A percentile compares a stretch with the other conserved stretches of the same genome.
phyloP scores from a whole-genome alignment of 37 sponge, comb jelly and placozoan genomes.

The Petrosia ficiformis region DNA sequence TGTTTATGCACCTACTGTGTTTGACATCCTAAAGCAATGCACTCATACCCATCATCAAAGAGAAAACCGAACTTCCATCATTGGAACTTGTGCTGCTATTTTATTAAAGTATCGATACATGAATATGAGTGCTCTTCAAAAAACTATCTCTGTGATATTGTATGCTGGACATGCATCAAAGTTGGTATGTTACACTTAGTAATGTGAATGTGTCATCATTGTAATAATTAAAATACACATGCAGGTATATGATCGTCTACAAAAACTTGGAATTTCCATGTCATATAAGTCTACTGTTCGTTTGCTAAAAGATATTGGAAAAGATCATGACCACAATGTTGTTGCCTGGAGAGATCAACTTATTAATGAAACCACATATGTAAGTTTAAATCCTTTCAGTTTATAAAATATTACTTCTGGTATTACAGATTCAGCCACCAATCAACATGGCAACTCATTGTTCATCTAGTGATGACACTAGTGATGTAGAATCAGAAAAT shows the following conservation, averaged over 20 bases:
- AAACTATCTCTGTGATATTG: not conserved
- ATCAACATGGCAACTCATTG: too few species aligned
- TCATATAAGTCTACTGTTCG: too few species aligned
- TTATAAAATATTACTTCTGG: not conserved
- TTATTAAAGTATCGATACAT: not conserved
- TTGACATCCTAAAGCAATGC: not conserved
- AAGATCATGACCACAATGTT: too few species aligned
- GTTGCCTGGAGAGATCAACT: not conserved
- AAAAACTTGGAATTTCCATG: too few species aligned
- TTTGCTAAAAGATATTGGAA: too few species aligned
- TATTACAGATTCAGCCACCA: too few species aligned
- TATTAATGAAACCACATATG: not conserved
- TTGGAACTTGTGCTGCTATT: constrained; percentile 20
- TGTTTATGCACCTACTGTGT: not conserved
- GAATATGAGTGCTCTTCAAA: constrained; percentile 17
- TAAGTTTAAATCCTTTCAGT: not conserved
- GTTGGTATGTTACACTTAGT: constrained; percentile 10
- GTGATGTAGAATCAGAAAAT: too few species aligned
- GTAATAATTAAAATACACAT: too few species aligned
- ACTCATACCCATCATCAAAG: not conserved
- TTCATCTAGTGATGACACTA: too few species aligned
- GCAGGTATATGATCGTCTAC: too few species aligned
- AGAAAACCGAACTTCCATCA: not conserved
- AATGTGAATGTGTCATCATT: not conserved
- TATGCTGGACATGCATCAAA: constrained; percentile 1